A percentile compares a stretch with the other conserved stretches of the same genome.
These are phyloP conservation scores for Agrypnia vestita DNA, from an alignment of 1,140 invertebrate genomes.

Conservation along the genomic window DNA sequence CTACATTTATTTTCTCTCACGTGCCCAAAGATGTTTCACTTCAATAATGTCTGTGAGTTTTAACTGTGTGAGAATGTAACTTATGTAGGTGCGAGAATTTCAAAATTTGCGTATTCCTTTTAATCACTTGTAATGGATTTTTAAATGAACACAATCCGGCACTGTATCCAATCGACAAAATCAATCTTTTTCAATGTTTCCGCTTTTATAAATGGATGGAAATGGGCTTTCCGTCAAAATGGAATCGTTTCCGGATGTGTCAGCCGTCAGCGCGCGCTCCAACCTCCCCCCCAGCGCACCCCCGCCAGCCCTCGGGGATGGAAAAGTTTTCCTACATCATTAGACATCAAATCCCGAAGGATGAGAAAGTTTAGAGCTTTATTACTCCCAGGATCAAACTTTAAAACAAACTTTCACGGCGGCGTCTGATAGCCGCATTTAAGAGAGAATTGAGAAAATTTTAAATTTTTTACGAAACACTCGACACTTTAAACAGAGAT, in stretches of 20 bases:
- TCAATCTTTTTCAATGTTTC: constrained; percentile 31
- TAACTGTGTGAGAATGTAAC: too few species aligned
- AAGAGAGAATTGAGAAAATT: not conserved
- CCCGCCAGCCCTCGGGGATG: not conserved
- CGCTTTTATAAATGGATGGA: constrained; percentile 21
- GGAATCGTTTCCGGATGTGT: constrained; percentile 24
- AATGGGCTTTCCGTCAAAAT: constrained; percentile 24
- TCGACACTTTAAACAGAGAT: too few species aligned
- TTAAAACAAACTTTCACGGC: not conserved
- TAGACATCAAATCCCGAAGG: not conserved
- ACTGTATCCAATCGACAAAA: not conserved
- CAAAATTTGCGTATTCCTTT: not conserved
- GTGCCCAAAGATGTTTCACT: too few species aligned
- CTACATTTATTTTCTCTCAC: too few species aligned
- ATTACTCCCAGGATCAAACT: not conserved
- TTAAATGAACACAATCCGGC: not conserved
- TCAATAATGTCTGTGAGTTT: not conserved
- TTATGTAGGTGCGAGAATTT: too few species aligned
- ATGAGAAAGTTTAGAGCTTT: too few species aligned
- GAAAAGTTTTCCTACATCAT: not conserved
- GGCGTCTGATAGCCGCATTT: too few species aligned
- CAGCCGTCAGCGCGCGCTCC: not conserved
- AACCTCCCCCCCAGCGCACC: not conserved
- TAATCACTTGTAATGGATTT: too few species aligned
- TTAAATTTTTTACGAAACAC: not conserved